Percentiles rank a stretch among this genome's conserved stretches.
Conservation (phyloP, 1,140 invertebrate genomes). For the Pseudomyrmex cubaensis region DNA sequence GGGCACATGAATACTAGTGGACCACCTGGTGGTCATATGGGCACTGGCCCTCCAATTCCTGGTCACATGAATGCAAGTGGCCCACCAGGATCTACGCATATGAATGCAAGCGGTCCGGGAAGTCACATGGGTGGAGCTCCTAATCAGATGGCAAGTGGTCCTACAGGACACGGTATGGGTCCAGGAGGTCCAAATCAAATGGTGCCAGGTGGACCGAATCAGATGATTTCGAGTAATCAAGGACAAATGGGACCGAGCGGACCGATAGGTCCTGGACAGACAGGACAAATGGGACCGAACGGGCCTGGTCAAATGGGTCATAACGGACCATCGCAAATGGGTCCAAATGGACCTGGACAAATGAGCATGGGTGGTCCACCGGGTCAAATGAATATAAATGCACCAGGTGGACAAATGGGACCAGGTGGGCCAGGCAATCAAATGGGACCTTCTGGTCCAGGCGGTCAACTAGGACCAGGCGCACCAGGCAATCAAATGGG, state of each 20-base stretch:
- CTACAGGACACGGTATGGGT: constrained; percentile 62
- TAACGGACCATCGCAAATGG: constrained; percentile 70
- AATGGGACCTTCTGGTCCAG: constrained; percentile 63
- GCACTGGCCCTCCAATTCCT: constrained; percentile 64
- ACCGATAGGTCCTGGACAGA: constrained; percentile 61
- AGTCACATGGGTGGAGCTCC: constrained; percentile 71
- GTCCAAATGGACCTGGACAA: constrained; percentile 67
- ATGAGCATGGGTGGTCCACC: constrained; percentile 62
- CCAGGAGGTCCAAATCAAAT: constrained; percentile 72
- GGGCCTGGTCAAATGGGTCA: constrained; percentile 68
- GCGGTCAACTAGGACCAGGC: constrained; percentile 68
- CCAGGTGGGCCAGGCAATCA: constrained; percentile 64
- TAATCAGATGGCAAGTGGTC: constrained; percentile 67
- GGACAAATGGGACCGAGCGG: constrained; percentile 68
- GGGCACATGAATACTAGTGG: constrained; percentile 69
- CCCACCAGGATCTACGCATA: constrained; percentile 70
- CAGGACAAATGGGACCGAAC: constrained; percentile 67
- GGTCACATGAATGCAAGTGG: constrained; percentile 75
- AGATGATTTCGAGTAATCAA: constrained; percentile 66
- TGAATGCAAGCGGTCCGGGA: constrained; percentile 66
- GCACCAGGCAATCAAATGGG: constrained; percentile 58
- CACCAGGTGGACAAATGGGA: constrained; percentile 61
- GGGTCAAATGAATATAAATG: constrained; percentile 69
- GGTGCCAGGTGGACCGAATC: constrained; percentile 63
- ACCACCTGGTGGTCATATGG: constrained; percentile 74